phyloP scores from a whole-genome alignment of 1,140 invertebrate genomes.

The Bombus confusus region DNA sequence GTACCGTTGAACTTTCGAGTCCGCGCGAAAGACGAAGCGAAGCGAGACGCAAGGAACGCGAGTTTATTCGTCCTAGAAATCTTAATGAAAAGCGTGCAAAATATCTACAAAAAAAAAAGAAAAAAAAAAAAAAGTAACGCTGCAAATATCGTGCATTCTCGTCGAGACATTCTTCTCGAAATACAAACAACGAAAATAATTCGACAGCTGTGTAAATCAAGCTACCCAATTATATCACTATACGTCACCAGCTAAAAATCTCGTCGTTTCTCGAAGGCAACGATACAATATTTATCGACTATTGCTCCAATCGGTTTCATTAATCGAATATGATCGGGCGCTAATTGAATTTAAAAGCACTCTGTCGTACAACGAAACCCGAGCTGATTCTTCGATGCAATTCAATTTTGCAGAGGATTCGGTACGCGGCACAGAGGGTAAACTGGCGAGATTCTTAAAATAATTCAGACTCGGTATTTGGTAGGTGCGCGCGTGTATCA shows the following conservation, averaged over 20 bases:
- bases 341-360: neutral
- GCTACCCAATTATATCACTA: no score
- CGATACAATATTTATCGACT: no score
- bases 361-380: neutral
- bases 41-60: neutral
- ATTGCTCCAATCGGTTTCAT: no score
- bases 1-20: conserved; percentile 13
- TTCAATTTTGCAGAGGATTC: neutral
- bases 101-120: neutral
- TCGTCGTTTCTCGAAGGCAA: neutral
- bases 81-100: neutral
- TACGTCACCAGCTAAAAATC: neutral
- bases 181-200: neutral
- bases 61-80: neutral
- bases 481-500: conserved; percentile 1
- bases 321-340: no score
- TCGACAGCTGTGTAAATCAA: neutral
- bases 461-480: conserved; percentile 32
- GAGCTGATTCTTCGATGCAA: neutral
- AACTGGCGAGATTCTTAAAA: conserved; percentile 9
- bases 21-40: neutral
- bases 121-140: no score
- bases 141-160: no score
- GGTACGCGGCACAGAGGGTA: neutral
- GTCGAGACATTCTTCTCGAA: neutral